Conservation (phyloP, 2,113 vertebrate species). For the Uropsilus gracilis region DNA sequence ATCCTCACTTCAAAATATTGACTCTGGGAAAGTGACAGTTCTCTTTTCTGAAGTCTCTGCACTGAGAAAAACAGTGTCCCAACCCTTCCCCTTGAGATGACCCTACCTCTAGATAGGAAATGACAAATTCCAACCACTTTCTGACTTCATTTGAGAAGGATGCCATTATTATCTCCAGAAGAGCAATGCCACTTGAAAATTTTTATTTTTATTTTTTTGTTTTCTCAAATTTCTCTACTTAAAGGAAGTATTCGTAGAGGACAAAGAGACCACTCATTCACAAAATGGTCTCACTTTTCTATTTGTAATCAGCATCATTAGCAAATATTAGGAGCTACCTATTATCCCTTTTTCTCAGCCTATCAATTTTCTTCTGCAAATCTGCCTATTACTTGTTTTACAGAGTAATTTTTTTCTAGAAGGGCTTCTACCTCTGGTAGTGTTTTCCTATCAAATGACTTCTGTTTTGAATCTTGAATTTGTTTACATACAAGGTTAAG, state of each 20-base stretch:
- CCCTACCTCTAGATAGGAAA: neutral
- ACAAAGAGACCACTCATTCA: neutral
- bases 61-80: neutral
- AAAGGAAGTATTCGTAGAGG: neutral
- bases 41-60: neutral
- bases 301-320: neutral
- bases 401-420: neutral
- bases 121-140: neutral
- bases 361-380: neutral
- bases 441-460: neutral
- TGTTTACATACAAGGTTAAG: slow-evolving; percentile 20
- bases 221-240: neutral
- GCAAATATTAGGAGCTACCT: neutral
- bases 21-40: neutral
- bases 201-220: neutral
- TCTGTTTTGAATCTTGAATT: slow-evolving; percentile 33
- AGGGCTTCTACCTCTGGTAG: neutral
- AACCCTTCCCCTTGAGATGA: neutral
- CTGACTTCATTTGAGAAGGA: neutral
- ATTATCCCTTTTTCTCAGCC: neutral
- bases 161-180: neutral
- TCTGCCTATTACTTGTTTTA: neutral
- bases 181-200: neutral
- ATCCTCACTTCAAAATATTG: neutral
- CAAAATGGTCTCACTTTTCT: neutral